These are phyloP conservation scores for Sebastes fasciatus DNA, from an alignment of 2,113 vertebrate genomes.

Conservation along the genomic window DNA sequence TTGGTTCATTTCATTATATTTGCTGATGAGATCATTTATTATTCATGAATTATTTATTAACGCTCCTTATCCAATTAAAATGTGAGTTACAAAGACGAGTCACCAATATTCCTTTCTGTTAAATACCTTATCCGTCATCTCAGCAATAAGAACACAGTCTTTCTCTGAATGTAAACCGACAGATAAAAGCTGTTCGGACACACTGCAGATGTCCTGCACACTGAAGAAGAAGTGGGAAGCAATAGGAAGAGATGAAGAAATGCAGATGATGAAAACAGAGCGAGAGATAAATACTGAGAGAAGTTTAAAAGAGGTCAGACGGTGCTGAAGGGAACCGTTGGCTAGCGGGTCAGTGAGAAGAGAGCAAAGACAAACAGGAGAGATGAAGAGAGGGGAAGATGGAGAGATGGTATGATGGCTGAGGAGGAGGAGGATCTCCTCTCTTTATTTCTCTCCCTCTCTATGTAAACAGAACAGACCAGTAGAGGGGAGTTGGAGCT, in stretches of 20 bases:
- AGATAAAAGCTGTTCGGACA: background rate
- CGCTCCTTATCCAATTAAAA: background rate
- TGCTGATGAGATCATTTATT: background rate
- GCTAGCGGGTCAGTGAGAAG: conserved; percentile 59
- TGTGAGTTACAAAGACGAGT: background rate
- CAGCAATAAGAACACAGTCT: background rate
- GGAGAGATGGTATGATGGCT: conserved; percentile 40
- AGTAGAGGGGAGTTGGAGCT: conserved; percentile 55
- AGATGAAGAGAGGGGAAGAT: conserved; percentile 26
- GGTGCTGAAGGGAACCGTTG: conserved; percentile 33
- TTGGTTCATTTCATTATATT: background rate
- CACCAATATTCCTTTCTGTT: background rate
- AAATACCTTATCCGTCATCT: background rate
- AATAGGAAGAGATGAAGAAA: conserved; percentile 30
- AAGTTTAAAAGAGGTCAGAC: conserved; percentile 55
- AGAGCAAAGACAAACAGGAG: conserved; percentile 54
- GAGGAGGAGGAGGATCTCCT: conserved; percentile 34
- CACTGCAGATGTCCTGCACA: background rate
- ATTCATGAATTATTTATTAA: background rate
- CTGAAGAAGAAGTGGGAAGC: conserved; percentile 19
- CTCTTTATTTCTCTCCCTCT: conserved; percentile 26
- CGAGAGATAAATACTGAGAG: conserved; percentile 8
- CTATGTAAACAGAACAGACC: conserved; percentile 62
- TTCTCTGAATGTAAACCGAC: background rate
- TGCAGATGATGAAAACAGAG: conserved; percentile 12